These are phyloP conservation scores for Pteria penguin DNA, from an alignment of 2,888 invertebrate genomes.

Conservation along the genomic window DNA sequence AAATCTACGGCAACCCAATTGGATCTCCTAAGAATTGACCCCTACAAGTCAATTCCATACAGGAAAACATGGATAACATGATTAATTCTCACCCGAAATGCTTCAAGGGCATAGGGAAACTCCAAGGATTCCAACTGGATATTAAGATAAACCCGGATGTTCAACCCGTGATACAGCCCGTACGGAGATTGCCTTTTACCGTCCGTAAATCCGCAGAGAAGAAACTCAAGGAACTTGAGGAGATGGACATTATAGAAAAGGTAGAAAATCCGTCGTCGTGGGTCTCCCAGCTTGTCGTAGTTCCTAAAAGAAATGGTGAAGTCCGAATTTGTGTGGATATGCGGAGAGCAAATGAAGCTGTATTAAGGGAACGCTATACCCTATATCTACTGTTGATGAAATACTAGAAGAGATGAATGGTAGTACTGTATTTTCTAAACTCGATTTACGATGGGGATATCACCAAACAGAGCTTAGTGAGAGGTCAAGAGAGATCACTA, in stretches of 20 bases:
- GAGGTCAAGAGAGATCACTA: slow-evolving; percentile 51
- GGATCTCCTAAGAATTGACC: slow-evolving; percentile 1
- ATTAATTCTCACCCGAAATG: no score
- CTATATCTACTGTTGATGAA: slow-evolving; percentile 32
- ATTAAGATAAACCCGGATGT: slow-evolving; percentile 2
- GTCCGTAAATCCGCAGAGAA: not conserved
- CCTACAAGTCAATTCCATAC: no score
- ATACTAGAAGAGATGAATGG: slow-evolving; percentile 24
- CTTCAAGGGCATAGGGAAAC: slow-evolving; percentile 6
- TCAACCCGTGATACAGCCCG: slow-evolving; percentile 4
- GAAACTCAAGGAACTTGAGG: slow-evolving; percentile 36
- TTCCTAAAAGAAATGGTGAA: slow-evolving; percentile 46
- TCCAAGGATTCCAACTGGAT: slow-evolving; percentile 9
- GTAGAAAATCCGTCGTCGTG: slow-evolving; percentile 44
- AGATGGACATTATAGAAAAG: slow-evolving; percentile 43
- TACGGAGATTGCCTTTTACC: slow-evolving; percentile 7
- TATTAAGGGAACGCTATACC: slow-evolving; percentile 28
- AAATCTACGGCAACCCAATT: slow-evolving; percentile 23
- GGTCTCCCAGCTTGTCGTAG: slow-evolving; percentile 46
- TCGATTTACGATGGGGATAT: slow-evolving; percentile 51
- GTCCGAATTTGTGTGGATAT: slow-evolving; percentile 51
- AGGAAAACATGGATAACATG: no score
- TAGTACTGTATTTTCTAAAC: slow-evolving; percentile 43
- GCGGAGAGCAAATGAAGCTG: slow-evolving; percentile 46
- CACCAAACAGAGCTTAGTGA: slow-evolving; percentile 54